Conservation (phyloP, 1,140 invertebrate species). For the Nautilus pompilius region DNA sequence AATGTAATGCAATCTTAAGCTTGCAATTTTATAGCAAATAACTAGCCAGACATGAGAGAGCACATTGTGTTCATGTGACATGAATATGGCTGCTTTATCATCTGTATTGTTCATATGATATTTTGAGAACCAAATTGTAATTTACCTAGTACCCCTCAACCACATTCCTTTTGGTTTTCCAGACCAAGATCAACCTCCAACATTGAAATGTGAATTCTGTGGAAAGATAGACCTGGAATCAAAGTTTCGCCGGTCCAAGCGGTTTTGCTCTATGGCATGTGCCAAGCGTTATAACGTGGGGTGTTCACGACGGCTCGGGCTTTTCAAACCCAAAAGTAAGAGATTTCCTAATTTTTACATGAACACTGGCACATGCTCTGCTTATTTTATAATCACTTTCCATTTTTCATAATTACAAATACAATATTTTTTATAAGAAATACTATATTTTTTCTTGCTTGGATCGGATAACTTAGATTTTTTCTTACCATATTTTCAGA, state of each 20-base stretch:
- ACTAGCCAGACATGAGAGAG: neutral
- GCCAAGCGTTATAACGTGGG: slow-evolving; percentile 65
- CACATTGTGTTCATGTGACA: too few relatives aligned
- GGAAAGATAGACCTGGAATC: slow-evolving; percentile 69
- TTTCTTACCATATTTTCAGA: too few relatives aligned
- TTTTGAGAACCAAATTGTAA: too few relatives aligned
- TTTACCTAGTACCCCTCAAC: neutral
- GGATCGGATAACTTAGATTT: too few relatives aligned
- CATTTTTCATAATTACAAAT: too few relatives aligned
- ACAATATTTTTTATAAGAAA: too few relatives aligned
- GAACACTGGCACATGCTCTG: neutral
- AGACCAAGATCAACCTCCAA: slow-evolving; percentile 39
- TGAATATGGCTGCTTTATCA: too few relatives aligned
- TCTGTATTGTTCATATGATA: too few relatives aligned
- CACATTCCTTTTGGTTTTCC: neutral
- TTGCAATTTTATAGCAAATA: too few relatives aligned
- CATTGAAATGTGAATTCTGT: slow-evolving; percentile 73
- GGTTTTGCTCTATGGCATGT: slow-evolving; percentile 76
- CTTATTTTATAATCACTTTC: too few relatives aligned
- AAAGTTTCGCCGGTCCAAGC: slow-evolving; percentile 72
- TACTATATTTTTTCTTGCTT: too few relatives aligned
- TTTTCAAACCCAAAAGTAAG: slow-evolving; percentile 31
- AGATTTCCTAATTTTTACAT: neutral
- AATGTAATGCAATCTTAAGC: too few relatives aligned
- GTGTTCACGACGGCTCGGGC: slow-evolving; percentile 50